These are phyloP conservation scores for Rhinogobio ventralis DNA, from an alignment of 2,797 vertebrate species.

Conservation along the genomic window DNA sequence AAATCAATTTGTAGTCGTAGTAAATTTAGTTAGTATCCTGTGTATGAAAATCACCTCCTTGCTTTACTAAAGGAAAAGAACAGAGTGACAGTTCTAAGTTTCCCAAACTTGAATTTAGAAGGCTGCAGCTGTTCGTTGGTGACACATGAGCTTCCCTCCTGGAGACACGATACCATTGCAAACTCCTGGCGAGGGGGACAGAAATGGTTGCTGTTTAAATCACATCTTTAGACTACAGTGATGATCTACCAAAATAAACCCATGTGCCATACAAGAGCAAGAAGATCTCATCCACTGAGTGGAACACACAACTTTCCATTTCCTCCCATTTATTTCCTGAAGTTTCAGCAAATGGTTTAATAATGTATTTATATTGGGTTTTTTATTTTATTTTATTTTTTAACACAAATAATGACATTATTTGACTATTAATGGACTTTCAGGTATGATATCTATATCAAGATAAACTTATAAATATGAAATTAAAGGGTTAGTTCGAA, in stretches of 20 bases:
- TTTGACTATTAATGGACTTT: neutral
- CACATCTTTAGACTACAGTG: constrained; percentile 51
- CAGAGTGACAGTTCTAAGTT: constrained; percentile 47
- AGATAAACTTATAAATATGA: neutral
- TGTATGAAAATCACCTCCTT: constrained; percentile 10
- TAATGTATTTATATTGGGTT: neutral
- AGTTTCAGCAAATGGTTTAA: neutral
- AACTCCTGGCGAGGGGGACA: constrained; percentile 54
- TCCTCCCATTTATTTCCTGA: constrained; percentile 20
- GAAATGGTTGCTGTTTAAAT: constrained; percentile 70
- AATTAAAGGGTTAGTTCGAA: too few species aligned
- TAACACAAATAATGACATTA: neutral
- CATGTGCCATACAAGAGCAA: constrained; percentile 47
- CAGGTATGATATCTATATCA: neutral
- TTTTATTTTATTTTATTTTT: too few species aligned
- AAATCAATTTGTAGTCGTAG: neutral
- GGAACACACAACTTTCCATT: constrained; percentile 17
- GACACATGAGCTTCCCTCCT: constrained; percentile 71
- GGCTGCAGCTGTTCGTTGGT: constrained; percentile 75
- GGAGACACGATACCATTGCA: constrained; percentile 75
- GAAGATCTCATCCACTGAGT: neutral
- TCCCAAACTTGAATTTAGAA: constrained; percentile 63
- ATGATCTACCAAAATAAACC: constrained; percentile 57
- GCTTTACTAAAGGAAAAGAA: constrained; percentile 26
- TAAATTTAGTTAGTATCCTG: neutral